phyloP scores from a whole-genome alignment of 1,140 invertebrate species.

The Dolichoris vasculosae region DNA sequence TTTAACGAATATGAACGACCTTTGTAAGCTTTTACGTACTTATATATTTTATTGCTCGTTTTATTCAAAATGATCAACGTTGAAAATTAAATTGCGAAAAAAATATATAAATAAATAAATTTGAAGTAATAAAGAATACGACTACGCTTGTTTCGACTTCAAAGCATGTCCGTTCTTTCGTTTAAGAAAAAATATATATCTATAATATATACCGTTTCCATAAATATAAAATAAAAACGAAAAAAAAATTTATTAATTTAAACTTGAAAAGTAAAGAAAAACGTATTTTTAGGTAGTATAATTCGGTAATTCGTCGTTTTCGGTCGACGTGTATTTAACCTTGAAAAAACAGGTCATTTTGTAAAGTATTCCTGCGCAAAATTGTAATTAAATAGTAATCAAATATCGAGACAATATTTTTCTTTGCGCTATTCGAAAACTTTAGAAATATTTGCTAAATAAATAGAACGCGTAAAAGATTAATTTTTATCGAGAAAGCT shows the following conservation, averaged over 20 bases:
- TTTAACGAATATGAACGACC: not conserved
- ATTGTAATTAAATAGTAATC: not conserved
- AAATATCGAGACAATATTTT: not conserved
- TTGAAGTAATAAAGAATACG: not conserved
- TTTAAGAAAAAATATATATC: too few species aligned
- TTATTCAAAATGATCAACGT: not conserved
- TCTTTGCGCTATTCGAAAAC: not conserved
- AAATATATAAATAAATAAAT: not conserved
- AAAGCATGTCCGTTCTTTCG: not conserved
- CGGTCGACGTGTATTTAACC: not conserved
- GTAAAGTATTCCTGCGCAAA: not conserved
- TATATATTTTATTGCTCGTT: not conserved
- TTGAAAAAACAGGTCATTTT: not conserved
- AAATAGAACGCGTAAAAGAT: too few species aligned
- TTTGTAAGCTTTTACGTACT: constrained; percentile 1
- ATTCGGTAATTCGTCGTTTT: not conserved
- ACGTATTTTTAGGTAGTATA: not conserved
- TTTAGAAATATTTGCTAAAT: not conserved
- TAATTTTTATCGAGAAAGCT: too few species aligned
- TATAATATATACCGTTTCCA: too few species aligned
- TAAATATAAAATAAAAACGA: not conserved
- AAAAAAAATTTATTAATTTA: not conserved
- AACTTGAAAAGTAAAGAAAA: not conserved
- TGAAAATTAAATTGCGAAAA: too few species aligned
- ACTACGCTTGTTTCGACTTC: not conserved